Conservation (phyloP, 64 coral and sea anemone species). For the Montipora cactus region DNA sequence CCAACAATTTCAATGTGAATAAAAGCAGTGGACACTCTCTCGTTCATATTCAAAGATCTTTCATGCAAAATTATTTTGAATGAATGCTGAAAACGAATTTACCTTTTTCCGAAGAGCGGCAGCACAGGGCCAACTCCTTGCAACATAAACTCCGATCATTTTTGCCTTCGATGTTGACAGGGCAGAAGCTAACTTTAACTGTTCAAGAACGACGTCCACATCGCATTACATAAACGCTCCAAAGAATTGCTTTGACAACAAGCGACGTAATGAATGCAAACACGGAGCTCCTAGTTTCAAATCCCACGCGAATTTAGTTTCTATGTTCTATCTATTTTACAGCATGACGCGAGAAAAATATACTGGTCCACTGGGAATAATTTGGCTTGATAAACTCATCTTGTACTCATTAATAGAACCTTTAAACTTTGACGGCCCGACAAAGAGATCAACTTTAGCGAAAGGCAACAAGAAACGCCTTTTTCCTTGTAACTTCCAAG, state of each 20-base stretch:
- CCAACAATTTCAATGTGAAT: too few species aligned
- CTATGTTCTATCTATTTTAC: background rate
- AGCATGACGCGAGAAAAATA: background rate
- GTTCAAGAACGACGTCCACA: background rate
- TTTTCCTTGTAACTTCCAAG: background rate
- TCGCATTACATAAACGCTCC: background rate
- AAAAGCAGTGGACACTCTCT: too few species aligned
- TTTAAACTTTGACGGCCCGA: constrained; percentile 23
- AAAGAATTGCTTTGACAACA: constrained; percentile 41
- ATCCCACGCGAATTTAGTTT: background rate
- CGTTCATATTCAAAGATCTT: too few species aligned
- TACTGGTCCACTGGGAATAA: constrained; percentile 17
- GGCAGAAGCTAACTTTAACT: background rate
- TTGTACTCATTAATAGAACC: background rate
- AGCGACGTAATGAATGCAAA: constrained; percentile 2
- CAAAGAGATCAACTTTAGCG: background rate
- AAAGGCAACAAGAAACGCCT: background rate
- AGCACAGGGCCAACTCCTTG: constrained; percentile 47
- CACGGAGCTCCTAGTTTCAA: background rate
- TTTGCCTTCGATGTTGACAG: background rate
- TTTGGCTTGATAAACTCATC: background rate
- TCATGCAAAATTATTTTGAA: too few species aligned
- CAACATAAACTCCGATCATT: constrained; percentile 45
- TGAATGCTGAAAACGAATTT: background rate
- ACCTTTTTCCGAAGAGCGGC: constrained; percentile 59